These are phyloP conservation scores for Scarus forsteni DNA, from an alignment of 2,797 vertebrate genomes.

Conservation along the genomic window DNA sequence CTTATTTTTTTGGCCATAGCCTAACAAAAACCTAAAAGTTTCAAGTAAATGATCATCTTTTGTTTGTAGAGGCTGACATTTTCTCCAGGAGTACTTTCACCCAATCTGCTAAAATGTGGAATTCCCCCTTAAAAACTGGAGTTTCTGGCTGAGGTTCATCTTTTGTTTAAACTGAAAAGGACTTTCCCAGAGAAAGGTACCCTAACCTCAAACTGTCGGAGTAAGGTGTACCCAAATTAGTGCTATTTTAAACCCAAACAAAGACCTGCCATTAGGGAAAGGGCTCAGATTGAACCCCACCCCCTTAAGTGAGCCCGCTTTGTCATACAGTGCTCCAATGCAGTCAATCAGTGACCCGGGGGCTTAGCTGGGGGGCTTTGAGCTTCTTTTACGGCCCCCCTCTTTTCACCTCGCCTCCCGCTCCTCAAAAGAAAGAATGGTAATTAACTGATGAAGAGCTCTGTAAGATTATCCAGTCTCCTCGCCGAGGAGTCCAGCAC, in stretches of 20 bases:
- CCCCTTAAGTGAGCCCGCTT: constrained; percentile 74
- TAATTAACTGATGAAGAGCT: constrained; percentile 86
- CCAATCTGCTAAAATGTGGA: background rate
- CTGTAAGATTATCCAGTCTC: constrained; percentile 79
- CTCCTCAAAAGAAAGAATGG: constrained; percentile 77
- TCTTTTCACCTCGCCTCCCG: constrained; percentile 65
- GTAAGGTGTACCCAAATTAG: constrained; percentile 43
- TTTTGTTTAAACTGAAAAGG: background rate
- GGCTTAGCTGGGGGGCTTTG: constrained; percentile 79
- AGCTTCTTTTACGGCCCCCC: constrained; percentile 76
- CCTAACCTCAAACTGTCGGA: constrained; percentile 13
- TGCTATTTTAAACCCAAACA: constrained; percentile 50
- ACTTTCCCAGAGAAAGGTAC: background rate
- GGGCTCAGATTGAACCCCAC: constrained; percentile 55
- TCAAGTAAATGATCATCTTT: background rate
- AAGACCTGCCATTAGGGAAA: constrained; percentile 50
- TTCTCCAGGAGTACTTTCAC: background rate
- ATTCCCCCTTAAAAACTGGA: background rate
- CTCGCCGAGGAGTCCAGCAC: constrained; percentile 59
- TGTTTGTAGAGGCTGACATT: background rate
- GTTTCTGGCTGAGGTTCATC: background rate
- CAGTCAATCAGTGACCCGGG: constrained; percentile 81
- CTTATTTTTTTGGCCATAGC: too few species aligned
- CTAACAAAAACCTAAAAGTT: background rate
- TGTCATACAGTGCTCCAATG: constrained; percentile 70